phyloP scores from a whole-genome alignment of 2,888 invertebrate species.

The Sinohyriopsis cumingii region DNA sequence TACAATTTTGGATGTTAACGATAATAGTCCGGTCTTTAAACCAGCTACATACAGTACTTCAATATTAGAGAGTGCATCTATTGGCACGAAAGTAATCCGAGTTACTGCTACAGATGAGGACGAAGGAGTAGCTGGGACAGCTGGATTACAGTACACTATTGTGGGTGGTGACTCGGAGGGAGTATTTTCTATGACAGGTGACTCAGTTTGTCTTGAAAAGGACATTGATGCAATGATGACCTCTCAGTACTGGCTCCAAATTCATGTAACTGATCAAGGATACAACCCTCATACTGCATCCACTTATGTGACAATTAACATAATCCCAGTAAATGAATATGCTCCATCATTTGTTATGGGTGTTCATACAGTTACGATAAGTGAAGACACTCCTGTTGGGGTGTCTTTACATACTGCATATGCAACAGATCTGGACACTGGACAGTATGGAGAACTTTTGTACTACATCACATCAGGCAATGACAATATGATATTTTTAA shows the following conservation, averaged over 20 bases:
- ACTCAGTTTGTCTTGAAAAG: slow-evolving; percentile 33
- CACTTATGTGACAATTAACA: slow-evolving; percentile 37
- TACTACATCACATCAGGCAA: slow-evolving; percentile 26
- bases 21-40: slow-evolving; percentile 93
- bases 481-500: slow-evolving; percentile 32
- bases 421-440: slow-evolving; percentile 54
- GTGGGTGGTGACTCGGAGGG: slow-evolving; percentile 44
- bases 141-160: slow-evolving; percentile 41
- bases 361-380: slow-evolving; percentile 38
- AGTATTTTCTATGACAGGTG: slow-evolving; percentile 29
- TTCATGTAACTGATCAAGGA: slow-evolving; percentile 54
- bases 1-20: slow-evolving; percentile 94
- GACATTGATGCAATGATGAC: slow-evolving; percentile 55
- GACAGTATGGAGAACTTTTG: slow-evolving; percentile 28
- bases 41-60: slow-evolving; percentile 92
- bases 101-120: slow-evolving; percentile 43
- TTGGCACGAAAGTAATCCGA: slow-evolving; percentile 23
- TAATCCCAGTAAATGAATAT: slow-evolving; percentile 57
- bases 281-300: slow-evolving; percentile 37
- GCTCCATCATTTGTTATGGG: slow-evolving; percentile 41
- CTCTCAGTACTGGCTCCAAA: slow-evolving; percentile 41
- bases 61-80: slow-evolving; percentile 88
- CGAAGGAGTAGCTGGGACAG: slow-evolving; percentile 41
- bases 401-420: slow-evolving; percentile 39
- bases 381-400: slow-evolving; percentile 46